Conservation (phyloP, 2,888 invertebrate species). For the Lysandra coridon region DNA sequence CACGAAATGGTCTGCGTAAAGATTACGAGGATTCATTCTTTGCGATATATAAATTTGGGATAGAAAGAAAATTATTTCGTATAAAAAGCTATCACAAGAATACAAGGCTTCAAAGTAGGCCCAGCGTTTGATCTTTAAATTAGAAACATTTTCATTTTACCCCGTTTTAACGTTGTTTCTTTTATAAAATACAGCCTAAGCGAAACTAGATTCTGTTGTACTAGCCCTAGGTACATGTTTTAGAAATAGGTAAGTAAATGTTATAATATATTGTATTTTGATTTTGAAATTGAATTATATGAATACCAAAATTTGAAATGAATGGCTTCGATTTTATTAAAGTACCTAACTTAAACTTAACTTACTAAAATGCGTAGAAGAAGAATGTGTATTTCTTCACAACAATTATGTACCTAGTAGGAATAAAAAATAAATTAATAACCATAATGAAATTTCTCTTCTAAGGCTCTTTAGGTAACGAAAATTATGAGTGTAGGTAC, state of each 20-base stretch:
- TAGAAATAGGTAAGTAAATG: neutral
- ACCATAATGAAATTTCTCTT: no score
- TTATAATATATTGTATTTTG: no score
- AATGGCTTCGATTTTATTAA: no score
- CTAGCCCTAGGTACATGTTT: neutral
- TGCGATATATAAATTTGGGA: neutral
- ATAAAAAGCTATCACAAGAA: slow-evolving; percentile 25
- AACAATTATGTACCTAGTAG: no score
- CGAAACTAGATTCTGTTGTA: neutral
- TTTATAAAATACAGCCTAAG: neutral
- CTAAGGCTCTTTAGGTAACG: no score
- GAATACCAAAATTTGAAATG: no score
- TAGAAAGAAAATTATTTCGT: slow-evolving; percentile 2
- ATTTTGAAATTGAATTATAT: no score
- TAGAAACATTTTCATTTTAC: slow-evolving; percentile 8
- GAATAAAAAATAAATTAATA: no score
- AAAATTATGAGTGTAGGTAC: no score
- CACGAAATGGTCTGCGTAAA: neutral
- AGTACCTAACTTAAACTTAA: no score
- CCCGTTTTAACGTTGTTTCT: neutral
- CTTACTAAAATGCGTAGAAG: no score
- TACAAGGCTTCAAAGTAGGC: slow-evolving; percentile 24
- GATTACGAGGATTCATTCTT: neutral
- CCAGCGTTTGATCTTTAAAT: slow-evolving; percentile 26
- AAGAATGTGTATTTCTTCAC: no score